Base-by-base conservation (phyloP, 2,888 invertebrate species). In the Drosophila yooni region DNA sequence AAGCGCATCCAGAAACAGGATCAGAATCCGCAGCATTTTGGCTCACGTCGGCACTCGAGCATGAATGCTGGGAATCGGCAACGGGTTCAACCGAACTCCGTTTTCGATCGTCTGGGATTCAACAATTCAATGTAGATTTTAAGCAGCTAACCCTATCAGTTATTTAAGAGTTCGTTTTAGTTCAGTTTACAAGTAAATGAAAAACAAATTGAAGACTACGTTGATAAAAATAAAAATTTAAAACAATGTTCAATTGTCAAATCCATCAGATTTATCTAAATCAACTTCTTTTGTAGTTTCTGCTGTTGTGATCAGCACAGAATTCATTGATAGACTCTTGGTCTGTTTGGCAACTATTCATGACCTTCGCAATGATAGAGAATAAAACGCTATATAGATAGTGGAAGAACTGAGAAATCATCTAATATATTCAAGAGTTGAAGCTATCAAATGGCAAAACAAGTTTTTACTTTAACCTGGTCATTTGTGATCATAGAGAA, bases 81-180 rank as follows among this genome's bases (percentile, higher is more conserved):
- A 36, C 65, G 82, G 46, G 51, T 34, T 50, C 68, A 73, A 51
- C 21, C 63, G 51, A 82, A 72, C 36, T 89, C 92, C 0, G 93
- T 93, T 29, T 93, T 93, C 52, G 92, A 93, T 78, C 91, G 93
- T 21, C 83, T 93, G 34, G 93, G 93, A 8, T 92, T 91, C 60
- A 90, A 84, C 62, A 91, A 85, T 53, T 92, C 85, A 46, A 66
- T 86, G 40, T 85, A 86, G 70, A 64, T 46, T 43, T 54, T 64
- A 70, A 66, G 27, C n/a, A 69, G 46, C 13, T 34, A 43, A 36
- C 6, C 36, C 25, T 54, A 58, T 25, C 54, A 73, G 29, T 43
- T 70, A 21, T 59, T 69, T 70, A 79, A 76, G 76, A 72, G 66
- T 76, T 66, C 27, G 31, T 29, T 71, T 69, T 65, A 70, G 53